These are phyloP conservation scores for Neosalanx taihuensis DNA, from an alignment of 2,797 vertebrate genomes.

Conservation along the genomic window DNA sequence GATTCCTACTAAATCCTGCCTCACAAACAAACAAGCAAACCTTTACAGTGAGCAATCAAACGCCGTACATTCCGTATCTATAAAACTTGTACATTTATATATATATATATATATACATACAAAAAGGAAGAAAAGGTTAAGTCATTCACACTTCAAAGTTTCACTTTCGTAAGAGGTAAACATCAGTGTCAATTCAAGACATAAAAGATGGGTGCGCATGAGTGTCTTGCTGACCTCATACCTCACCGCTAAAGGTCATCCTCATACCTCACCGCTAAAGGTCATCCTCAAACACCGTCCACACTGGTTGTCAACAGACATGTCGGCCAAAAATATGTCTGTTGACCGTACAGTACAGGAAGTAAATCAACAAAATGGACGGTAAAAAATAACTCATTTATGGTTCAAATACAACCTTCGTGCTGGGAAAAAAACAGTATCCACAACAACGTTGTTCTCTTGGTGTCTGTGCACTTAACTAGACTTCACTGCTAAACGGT, in stretches of 20 bases:
- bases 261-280: neutral
- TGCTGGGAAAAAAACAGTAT: no score
- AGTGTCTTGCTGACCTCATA: neutral
- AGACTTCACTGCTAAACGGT: no score
- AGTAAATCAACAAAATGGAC: no score
- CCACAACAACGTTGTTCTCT: no score
- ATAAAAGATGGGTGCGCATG: constrained; percentile 52
- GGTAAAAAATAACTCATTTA: no score
- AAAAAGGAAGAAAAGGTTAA: constrained; percentile 18
- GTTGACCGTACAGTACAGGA: no score
- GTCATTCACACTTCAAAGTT: constrained; percentile 45
- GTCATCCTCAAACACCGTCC: neutral
- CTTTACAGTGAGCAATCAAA: neutral
- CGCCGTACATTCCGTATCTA: neutral
- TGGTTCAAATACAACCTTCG: no score
- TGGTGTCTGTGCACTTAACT: neutral
- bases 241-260: neutral
- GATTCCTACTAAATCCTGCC: neutral
- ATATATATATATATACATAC: no score
- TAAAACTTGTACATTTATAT: neutral
- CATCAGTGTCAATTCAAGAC: constrained; percentile 50
- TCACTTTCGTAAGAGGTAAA: constrained; percentile 53
- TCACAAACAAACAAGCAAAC: neutral
- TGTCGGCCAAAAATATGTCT: no score
- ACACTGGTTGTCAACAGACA: neutral